phyloP scores from a whole-genome alignment of 2,797 vertebrate genomes.

The Naso thynnoides region DNA sequence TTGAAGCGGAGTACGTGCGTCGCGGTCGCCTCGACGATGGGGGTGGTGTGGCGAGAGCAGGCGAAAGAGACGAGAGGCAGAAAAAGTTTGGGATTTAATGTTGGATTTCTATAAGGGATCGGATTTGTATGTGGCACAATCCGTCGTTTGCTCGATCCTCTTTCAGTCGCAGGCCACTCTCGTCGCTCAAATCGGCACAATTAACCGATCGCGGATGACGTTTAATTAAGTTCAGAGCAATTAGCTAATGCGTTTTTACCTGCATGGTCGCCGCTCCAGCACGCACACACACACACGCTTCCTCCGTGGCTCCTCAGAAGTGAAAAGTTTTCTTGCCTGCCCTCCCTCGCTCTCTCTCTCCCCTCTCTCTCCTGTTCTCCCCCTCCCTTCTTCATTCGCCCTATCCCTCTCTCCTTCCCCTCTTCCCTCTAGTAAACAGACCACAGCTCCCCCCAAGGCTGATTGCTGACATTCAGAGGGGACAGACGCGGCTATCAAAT shows the following conservation, averaged over 20 bases:
- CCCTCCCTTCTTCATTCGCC: conserved; percentile 77
- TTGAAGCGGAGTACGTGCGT: conserved; percentile 77
- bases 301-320: conserved; percentile 83
- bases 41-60: conserved; percentile 74
- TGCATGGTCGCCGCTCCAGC: conserved; percentile 88
- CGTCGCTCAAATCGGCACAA: conserved; percentile 58
- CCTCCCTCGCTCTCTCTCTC: conserved; percentile 70
- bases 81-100: conserved; percentile 87
- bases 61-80: conserved; percentile 64
- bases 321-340: conserved; percentile 87
- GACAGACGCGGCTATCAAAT: conserved; percentile 70
- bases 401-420: conserved; percentile 79
- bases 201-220: conserved; percentile 74
- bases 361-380: conserved; percentile 69
- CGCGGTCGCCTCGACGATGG: conserved; percentile 77
- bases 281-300: conserved; percentile 83
- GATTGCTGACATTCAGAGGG: conserved; percentile 84
- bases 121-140: conserved; percentile 65
- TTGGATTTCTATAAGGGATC: conserved; percentile 72
- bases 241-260: conserved; percentile 87
- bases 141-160: conserved; percentile 67
- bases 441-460: conserved; percentile 89
- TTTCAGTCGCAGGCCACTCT: conserved; percentile 65
- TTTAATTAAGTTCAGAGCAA: conserved; percentile 88
- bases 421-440: conserved; percentile 87